A percentile compares a stretch with the other conserved stretches of the same genome.
phyloP scores from a whole-genome alignment of 2,888 invertebrate genomes.

The Chalcosyrphus nemorum region DNA sequence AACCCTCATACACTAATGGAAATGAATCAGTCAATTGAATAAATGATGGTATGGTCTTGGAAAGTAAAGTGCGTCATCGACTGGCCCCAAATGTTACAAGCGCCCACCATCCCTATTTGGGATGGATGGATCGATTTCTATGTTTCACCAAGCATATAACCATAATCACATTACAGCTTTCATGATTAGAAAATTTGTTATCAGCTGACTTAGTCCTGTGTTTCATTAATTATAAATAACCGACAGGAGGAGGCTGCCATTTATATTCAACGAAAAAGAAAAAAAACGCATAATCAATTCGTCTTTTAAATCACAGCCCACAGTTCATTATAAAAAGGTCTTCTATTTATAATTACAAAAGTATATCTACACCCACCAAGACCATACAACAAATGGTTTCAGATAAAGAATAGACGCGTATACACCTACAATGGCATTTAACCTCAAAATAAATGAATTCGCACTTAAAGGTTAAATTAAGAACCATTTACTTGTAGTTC shows the following conservation, averaged over 20 bases:
- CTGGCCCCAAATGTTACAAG: neutral
- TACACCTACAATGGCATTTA: neutral
- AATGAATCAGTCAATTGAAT: constrained; percentile 20
- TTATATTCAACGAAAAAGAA: neutral
- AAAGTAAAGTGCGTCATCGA: constrained; percentile 1
- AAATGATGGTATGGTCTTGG: neutral
- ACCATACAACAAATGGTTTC: neutral
- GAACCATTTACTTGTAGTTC: neutral
- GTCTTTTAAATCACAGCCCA: neutral
- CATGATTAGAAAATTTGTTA: neutral
- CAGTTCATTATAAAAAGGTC: neutral
- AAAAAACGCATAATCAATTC: neutral
- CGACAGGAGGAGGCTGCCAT: neutral
- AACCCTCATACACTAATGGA: neutral
- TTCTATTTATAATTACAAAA: neutral
- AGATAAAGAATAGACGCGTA: neutral
- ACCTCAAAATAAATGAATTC: neutral
- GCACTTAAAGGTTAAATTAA: neutral
- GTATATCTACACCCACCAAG: neutral
- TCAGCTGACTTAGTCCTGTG: neutral
- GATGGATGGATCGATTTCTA: constrained; percentile 35
- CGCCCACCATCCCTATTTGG: neutral
- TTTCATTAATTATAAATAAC: neutral
- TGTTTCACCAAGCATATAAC: constrained; percentile 45
- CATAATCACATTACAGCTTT: constrained; percentile 20